Evolutionary conservation across 2,797 vertebrate genomes (phyloP), one percentile per base, ranked within the genome.

Genomic region (Intellagama lesueurii): DNA sequence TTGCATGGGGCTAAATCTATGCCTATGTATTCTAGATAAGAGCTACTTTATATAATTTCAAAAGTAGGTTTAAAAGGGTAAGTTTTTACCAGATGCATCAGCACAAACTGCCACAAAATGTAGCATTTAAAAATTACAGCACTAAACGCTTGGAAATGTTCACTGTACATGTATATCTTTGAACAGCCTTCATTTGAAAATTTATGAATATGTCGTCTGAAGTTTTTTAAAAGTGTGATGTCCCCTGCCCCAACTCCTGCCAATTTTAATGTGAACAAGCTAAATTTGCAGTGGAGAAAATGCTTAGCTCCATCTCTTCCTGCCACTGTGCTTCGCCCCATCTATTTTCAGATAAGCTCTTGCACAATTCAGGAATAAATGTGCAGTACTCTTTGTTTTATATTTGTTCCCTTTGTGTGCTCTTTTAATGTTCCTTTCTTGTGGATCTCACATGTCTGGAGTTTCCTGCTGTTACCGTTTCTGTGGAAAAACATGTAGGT

Each of bases 311-410:
- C 89, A 88, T 90, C 93, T 93, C 91, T 94, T 56, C 90, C 80
- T 3, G 93, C 92, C 88, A 83, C 93, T 92, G 90, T 94, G 72
- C 83, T 94, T 91, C 85, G 88, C 89, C 93, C 91, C 77, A 79
- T 78, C 91, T 92, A 69, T 92, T 88, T 95, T 95, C 91, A 94
- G 91, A 95, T 94, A 96, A 96, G 96, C 94, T 96, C 95, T 96
- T 96, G 94, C 96, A 96, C 94, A 97, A 95, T 94, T 16, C 89
- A 96, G 96, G 96, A 97, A 97, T 97, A 97, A 97, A 97, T 96
- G 93, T 96, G 96, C 95, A 95, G 94, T 97, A 96, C 96, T 96
- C 96, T 64, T 96, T 96, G 95, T 95, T 96, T 96, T 97, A 96
- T 96, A 89, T 40, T 95, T 95, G 94, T 95, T 93, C 94, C 95